A percentile compares a stretch with the other conserved stretches of the same genome.
phyloP scores from a whole-genome alignment of 2,888 invertebrate species.

The Hydriomena furcata region DNA sequence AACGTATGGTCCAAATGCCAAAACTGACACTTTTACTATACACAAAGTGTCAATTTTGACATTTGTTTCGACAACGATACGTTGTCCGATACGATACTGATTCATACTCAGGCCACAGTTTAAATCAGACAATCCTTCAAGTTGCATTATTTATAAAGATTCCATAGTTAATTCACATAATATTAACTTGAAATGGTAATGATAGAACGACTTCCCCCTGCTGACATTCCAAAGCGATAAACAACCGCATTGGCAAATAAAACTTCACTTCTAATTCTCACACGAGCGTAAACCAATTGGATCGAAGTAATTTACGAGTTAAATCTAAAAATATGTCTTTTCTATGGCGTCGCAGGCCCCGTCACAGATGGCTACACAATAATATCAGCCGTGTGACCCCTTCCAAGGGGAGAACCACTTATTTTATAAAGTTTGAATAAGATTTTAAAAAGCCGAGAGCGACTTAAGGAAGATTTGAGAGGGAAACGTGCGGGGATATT shows the following conservation, averaged over 20 bases:
- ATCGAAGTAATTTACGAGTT: slow-evolving; percentile 80
- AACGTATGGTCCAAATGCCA: no score
- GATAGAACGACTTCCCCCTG: slow-evolving; percentile 25
- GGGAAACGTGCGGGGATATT: slow-evolving; percentile 52
- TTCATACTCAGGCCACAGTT: no score
- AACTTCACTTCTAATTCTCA: slow-evolving; percentile 71
- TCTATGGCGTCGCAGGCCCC: slow-evolving; percentile 67
- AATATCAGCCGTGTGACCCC: slow-evolving; percentile 67
- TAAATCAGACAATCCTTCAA: no score
- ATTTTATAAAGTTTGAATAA: slow-evolving; percentile 83
- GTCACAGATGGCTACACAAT: slow-evolving; percentile 83
- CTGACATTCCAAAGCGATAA: slow-evolving; percentile 46
- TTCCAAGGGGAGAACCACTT: slow-evolving; percentile 70
- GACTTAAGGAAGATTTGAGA: slow-evolving; percentile 59
- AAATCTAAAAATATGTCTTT: slow-evolving; percentile 83
- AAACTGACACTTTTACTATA: no score
- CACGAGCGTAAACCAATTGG: slow-evolving; percentile 81
- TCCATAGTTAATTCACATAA: slow-evolving; percentile 1
- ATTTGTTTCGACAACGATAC: no score
- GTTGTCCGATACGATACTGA: no score
- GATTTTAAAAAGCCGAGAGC: slow-evolving; percentile 77
- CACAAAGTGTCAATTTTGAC: no score
- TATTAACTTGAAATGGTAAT: slow-evolving; percentile 8
- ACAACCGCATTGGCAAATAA: slow-evolving; percentile 73
- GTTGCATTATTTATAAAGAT: neutral